Conservation (phyloP, 1,140 invertebrate genomes). For the Diprion similis region DNA sequence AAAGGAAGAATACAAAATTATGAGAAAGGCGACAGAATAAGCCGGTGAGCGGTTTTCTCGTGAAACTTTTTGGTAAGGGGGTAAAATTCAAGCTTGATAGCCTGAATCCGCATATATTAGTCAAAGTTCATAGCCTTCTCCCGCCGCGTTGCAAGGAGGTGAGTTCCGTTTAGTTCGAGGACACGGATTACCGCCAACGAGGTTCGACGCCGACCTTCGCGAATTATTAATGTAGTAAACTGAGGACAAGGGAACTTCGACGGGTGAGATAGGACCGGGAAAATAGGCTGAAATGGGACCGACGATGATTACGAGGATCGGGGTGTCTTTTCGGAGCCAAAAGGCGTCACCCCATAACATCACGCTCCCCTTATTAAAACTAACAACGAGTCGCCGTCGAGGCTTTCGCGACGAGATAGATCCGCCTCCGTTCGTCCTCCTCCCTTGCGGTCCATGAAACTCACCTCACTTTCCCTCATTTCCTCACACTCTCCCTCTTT, state of each 20-base stretch:
- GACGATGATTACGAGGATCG: neutral
- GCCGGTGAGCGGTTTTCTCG: neutral
- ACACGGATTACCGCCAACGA: neutral
- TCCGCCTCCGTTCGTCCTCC: too few relatives aligned
- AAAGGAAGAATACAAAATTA: neutral
- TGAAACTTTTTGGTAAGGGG: neutral
- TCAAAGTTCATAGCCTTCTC: neutral
- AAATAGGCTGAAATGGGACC: neutral
- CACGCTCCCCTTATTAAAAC: constrained; percentile 2
- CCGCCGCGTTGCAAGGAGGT: neutral
- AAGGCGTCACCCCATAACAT: neutral
- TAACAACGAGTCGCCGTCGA: neutral
- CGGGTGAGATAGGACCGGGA: neutral
- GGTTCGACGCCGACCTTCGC: neutral
- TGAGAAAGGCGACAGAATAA: neutral
- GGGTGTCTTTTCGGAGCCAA: neutral
- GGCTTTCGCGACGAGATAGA: too few relatives aligned
- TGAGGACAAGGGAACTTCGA: neutral
- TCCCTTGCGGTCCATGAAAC: too few relatives aligned
- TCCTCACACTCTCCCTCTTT: too few relatives aligned
- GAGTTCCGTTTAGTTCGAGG: neutral
- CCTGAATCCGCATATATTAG: constrained; percentile 1
- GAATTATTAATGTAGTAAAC: constrained; percentile 8
- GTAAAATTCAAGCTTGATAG: neutral
- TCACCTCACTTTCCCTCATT: too few relatives aligned